A percentile compares a stretch with the other conserved stretches of the same genome.
Evolutionary conservation across 2,113 vertebrate genomes (phyloP).

Genomic region (Carlito syrichta): DNA sequence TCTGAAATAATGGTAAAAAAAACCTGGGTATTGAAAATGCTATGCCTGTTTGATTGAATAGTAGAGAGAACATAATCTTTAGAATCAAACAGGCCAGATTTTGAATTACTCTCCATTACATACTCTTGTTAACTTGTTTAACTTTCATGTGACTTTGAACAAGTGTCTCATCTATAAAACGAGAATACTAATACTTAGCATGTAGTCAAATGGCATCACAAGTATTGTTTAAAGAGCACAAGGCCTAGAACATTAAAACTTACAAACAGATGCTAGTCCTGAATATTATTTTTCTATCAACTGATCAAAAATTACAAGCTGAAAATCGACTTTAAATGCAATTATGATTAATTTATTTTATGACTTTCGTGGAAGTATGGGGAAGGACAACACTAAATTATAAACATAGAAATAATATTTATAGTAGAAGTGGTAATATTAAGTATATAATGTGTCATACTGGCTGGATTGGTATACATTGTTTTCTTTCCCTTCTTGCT

Average conservation of each 20-base stretch:
- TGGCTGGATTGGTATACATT: background rate
- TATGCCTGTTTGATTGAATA: background rate
- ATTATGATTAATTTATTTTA: background rate
- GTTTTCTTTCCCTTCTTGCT: background rate
- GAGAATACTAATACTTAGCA: background rate
- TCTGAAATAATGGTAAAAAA: background rate
- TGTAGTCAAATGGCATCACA: background rate
- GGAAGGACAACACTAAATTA: background rate
- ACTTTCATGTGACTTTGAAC: background rate
- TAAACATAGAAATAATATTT: background rate
- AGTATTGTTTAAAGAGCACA: background rate
- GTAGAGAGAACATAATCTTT: background rate
- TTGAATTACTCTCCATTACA: background rate
- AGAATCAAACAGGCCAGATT: background rate
- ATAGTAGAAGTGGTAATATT: background rate
- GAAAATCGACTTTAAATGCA: background rate
- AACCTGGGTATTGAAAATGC: background rate
- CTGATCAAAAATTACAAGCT: background rate
- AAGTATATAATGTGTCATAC: background rate
- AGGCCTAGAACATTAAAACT: background rate
- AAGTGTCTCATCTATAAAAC: background rate
- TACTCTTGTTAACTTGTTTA: background rate
- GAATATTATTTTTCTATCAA: background rate
- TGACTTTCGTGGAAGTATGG: background rate
- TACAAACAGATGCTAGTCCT: background rate